Percentiles rank a stretch among this genome's conserved stretches.
Evolutionary conservation across 2,113 vertebrate genomes (phyloP).

Genomic region (Hepsetus odoe): DNA sequence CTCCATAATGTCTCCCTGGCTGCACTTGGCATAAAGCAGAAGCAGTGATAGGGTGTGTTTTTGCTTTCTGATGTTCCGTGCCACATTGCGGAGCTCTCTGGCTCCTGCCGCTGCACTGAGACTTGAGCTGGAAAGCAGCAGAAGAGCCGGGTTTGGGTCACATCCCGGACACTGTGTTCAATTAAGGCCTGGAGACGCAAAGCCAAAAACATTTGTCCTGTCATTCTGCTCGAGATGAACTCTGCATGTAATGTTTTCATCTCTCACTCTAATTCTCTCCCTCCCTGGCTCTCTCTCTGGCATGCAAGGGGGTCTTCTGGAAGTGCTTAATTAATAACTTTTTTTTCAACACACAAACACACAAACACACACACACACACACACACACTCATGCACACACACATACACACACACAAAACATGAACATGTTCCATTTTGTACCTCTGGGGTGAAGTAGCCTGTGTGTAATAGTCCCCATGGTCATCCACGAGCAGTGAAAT

Average conservation of each 20-base stretch:
- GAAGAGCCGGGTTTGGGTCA: constrained; percentile 28
- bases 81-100: constrained; percentile 35
- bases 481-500: not conserved
- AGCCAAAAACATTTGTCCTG: constrained; percentile 19
- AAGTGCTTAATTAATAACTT: constrained; percentile 21
- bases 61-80: constrained; percentile 38
- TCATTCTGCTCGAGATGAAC: constrained; percentile 20
- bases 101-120: not conserved
- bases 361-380: not conserved
- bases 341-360: not conserved
- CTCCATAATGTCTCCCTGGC: not conserved
- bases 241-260: constrained; percentile 18
- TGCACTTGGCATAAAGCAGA: not conserved
- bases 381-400: constrained; percentile 19
- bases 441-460: not conserved
- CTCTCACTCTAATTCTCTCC: constrained; percentile 10
- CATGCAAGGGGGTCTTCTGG: not conserved
- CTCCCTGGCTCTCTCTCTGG: not conserved
- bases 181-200: constrained; percentile 19
- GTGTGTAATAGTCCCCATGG: not conserved
- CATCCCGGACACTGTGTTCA: constrained; percentile 35
- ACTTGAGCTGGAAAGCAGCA: constrained; percentile 21
- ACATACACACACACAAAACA: not conserved
- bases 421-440: not conserved
- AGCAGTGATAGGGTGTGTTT: constrained; percentile 35